Percentiles rank a stretch among this genome's conserved stretches.
Conservation (phyloP, 2,888 invertebrate species). For the Serrognathus titanus region DNA sequence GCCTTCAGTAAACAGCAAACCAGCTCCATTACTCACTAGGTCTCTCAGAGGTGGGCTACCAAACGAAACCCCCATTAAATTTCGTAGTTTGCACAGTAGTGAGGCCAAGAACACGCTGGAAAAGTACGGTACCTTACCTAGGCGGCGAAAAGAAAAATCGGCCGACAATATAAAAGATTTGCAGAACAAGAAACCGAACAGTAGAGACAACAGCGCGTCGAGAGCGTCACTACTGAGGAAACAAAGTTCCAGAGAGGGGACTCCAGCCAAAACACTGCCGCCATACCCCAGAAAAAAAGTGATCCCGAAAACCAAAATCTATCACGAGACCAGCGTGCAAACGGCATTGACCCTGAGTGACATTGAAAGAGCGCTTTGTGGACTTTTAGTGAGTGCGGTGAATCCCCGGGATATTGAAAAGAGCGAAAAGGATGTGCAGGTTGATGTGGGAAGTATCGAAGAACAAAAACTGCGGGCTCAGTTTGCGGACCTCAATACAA, state of each 20-base stretch:
- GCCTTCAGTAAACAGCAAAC: constrained; percentile 55
- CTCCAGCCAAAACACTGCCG: constrained; percentile 38
- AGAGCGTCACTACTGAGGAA: constrained; percentile 21
- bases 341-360: constrained; percentile 72
- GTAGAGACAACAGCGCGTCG: constrained; percentile 29
- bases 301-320: constrained; percentile 63
- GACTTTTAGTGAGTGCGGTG: constrained; percentile 47
- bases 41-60: constrained; percentile 43
- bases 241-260: constrained; percentile 34
- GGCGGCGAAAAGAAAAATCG: constrained; percentile 66
- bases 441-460: constrained; percentile 62
- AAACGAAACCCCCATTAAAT: constrained; percentile 36
- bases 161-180: constrained; percentile 50
- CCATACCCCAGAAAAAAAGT: constrained; percentile 51
- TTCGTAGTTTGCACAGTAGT: constrained; percentile 20
- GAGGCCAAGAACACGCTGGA: constrained; percentile 57
- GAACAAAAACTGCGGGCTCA: constrained; percentile 60
- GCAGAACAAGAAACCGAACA: constrained; percentile 22
- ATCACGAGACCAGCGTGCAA: constrained; percentile 75
- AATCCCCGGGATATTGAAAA: constrained; percentile 41
- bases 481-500: constrained; percentile 57
- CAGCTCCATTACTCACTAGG: constrained; percentile 43
- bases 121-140: constrained; percentile 75
- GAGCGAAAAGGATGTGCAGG: constrained; percentile 40
- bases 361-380: constrained; percentile 68